Evolutionary conservation across 30 jellyfish, hydroid and myxozoan species (phyloP), one percentile per base, ranked within the genome.

Genomic region (Sanderia malayensis): DNA sequence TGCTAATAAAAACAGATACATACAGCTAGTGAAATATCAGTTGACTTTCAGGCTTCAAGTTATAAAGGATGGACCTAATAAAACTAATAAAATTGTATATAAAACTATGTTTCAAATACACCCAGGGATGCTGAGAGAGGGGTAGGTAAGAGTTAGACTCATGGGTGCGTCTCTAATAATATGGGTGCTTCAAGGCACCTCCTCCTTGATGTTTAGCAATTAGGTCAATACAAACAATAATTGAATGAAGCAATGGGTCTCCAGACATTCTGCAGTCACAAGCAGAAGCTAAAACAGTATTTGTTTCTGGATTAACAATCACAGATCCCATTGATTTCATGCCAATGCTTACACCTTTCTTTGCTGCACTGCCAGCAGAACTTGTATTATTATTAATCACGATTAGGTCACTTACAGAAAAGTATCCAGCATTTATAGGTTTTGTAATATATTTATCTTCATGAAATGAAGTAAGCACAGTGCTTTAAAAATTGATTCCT

Each of bases 381-480:
- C 28, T 17, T 81, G 70, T 69, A 74, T 52, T 34, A 24, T 15
- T 17, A 18, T 60, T 31, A 23, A 68, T 70, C 33, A 21, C 24
- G 7, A 25, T 33, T 25, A 44, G 9, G 0, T 81, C 94, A 6
- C 31, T 20, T 0, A 33, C 0, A 7, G 94, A 55, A 27, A 81
- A 81, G 28, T 23, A 58, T 28, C 26, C 60, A 26, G 47, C 67
- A 27, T 65, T 44, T n/a, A 20, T 61, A 4, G 70, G 21, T 61
- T 70, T 81, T 37, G 80, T 47, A 7, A 81, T 20, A 33, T 64
- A 26, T 68, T 81, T 88, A 37, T 81, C 92, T 76, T 88, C 97
- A 73, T 79, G 97, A 63, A 88, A 88, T 10, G 74, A 53, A 11
- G 92, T 70, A 26, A 95, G 97, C 97, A 88, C n/a, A 73, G 17